These are phyloP conservation scores for crab-eating macaque (Macaca fascicularis) DNA, from an alignment of 2,113 vertebrate species.

Conservation along the genomic window T2T-MFA8v1.1 NC_088381.1:39240001-39240500, in stretches of 20 bases:
- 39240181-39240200: background rate
- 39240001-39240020: background rate
- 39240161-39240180: background rate
- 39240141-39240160: background rate
- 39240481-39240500: background rate
- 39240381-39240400: background rate
- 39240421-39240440: background rate
- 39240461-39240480: background rate
- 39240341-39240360: conserved; percentile 97
- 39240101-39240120: background rate
- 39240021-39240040: background rate
- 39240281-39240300: conserved; percentile 96
- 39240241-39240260: conserved; percentile 92
- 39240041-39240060: background rate
- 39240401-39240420: background rate
- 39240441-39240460: background rate
- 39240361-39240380: conserved; percentile 83
- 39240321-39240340: conserved; percentile 96
- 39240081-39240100: background rate
- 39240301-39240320: conserved; percentile 95
- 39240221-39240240: conserved; percentile 37
- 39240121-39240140: background rate
- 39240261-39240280: conserved; percentile 97
- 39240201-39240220: background rate
- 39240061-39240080: background rate